phyloP scores from a whole-genome alignment of 2,113 vertebrate genomes.

The Myxocyprinus asiaticus region DNA sequence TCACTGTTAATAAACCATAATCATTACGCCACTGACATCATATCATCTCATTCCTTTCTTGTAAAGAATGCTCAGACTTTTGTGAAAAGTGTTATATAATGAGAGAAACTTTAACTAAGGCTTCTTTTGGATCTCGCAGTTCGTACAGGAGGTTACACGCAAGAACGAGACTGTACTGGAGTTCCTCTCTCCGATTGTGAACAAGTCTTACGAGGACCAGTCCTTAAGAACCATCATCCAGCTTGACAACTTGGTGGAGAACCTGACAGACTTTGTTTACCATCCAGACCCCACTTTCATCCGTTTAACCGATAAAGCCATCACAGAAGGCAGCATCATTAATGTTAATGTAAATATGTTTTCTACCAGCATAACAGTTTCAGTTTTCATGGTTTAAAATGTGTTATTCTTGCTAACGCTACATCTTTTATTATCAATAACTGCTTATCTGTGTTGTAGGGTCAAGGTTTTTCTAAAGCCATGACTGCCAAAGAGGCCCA shows the following conservation, averaged over 20 bases:
- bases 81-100: neutral
- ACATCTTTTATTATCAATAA: too few relatives aligned
- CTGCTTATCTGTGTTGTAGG: conserved; percentile 67
- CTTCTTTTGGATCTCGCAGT: conserved; percentile 65
- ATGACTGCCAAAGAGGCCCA: conserved; percentile 88
- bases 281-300: conserved; percentile 84
- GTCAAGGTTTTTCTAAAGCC: conserved; percentile 86
- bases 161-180: conserved; percentile 79
- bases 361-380: neutral
- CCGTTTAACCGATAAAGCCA: conserved; percentile 57
- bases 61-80: conserved; percentile 3
- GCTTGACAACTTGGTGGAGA: conserved; percentile 79
- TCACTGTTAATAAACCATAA: conserved; percentile 2
- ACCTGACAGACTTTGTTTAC: conserved; percentile 82
- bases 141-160: conserved; percentile 47
- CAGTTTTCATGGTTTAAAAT: too few relatives aligned
- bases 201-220: conserved; percentile 71
- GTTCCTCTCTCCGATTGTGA: conserved; percentile 81
- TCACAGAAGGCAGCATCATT: conserved; percentile 70
- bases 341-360: conserved; percentile 65
- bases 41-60: neutral
- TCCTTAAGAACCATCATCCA: conserved; percentile 74
- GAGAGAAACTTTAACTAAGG: neutral
- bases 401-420: too few relatives aligned
- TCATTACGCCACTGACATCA: conserved; percentile 11